A percentile compares a stretch with the other conserved stretches of the same genome.
Conservation (phyloP, 2,113 vertebrate species). For the Oceanodroma tethys region DNA sequence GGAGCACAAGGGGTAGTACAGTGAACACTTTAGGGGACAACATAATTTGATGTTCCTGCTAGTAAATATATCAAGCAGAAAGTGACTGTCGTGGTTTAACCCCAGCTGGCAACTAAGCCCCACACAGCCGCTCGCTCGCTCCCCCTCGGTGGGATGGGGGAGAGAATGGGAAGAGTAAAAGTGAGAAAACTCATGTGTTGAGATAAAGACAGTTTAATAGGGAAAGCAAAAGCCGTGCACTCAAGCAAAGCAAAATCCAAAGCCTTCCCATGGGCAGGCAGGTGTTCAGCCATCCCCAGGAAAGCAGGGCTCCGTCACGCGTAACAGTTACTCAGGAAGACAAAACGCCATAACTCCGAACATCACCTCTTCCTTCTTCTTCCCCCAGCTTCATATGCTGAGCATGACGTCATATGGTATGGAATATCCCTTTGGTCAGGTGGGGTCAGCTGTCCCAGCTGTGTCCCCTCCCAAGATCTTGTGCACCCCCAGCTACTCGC, state of each 20-base stretch:
- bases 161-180: neutral
- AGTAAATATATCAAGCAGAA: conserved; percentile 29
- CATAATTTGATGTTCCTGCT: conserved; percentile 7
- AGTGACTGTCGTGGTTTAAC: neutral
- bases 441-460: neutral
- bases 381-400: neutral
- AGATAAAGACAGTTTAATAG: neutral
- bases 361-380: neutral
- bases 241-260: neutral
- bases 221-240: fast-evolving
- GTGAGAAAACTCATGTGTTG: neutral
- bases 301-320: neutral
- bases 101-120: neutral
- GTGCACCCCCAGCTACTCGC: neutral
- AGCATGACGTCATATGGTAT: neutral
- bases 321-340: neutral
- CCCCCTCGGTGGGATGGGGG: neutral
- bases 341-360: neutral
- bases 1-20: neutral
- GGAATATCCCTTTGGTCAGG: neutral
- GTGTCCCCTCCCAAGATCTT: neutral
- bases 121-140: neutral
- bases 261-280: neutral
- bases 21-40: neutral
- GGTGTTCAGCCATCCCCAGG: neutral